Conservation (phyloP, 2,888 invertebrate species). For the Hydriomena furcata region DNA sequence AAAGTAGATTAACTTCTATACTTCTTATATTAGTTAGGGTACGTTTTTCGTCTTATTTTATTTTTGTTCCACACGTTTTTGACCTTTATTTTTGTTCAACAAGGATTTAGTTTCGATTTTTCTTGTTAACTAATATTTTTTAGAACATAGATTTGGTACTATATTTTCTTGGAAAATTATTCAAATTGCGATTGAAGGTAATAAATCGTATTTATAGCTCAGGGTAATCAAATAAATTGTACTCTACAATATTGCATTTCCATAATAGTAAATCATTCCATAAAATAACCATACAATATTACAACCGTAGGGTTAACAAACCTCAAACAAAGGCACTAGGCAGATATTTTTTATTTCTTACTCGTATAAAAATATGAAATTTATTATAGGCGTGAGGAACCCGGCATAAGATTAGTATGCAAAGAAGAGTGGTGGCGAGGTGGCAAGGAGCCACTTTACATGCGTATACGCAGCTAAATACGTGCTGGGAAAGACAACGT, state of each 20-base stretch:
- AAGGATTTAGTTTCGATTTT: no score
- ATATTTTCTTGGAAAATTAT: no score
- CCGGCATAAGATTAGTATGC: conserved; percentile 66
- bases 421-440: conserved; percentile 58
- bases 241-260: not conserved
- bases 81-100: no score
- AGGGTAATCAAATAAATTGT: not conserved
- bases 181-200: no score
- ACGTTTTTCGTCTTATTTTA: no score
- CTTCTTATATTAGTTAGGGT: no score
- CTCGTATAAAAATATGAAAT: conserved; percentile 46
- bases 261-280: not conserved
- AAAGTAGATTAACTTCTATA: no score
- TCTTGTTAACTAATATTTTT: no score
- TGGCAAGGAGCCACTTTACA: conserved; percentile 72
- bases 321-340: conserved; percentile 34
- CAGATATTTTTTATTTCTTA: conserved; percentile 41
- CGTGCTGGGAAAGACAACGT: conserved; percentile 55
- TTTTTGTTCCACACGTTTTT: no score
- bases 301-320: conserved; percentile 38
- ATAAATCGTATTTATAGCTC: no score
- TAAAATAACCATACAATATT: conserved; percentile 5
- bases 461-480: conserved; percentile 56
- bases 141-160: no score
- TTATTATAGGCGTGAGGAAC: conserved; percentile 44